Percentiles rank a stretch among this genome's conserved stretches.
Evolutionary conservation across 2,888 invertebrate species (phyloP).

Genomic region (Pterostichus madidus): DNA sequence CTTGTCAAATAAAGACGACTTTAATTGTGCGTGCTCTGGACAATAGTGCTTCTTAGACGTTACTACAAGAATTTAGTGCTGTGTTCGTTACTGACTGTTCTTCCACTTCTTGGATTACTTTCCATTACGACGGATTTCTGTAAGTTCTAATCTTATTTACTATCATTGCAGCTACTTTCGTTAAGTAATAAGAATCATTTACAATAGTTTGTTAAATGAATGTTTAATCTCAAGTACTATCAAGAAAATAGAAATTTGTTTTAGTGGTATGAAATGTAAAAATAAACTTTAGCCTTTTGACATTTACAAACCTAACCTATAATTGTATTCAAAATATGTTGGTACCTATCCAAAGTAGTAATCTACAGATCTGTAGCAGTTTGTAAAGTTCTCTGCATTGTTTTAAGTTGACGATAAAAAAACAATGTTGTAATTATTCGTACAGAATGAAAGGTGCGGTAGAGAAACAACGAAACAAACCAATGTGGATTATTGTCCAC

Average conservation of each 20-base stretch:
- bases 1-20: constrained; percentile 24
- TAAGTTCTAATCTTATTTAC: neutral
- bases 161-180: neutral
- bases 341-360: neutral
- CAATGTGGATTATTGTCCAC: constrained; percentile 50
- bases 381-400: neutral
- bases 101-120: constrained; percentile 35
- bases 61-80: constrained; percentile 26
- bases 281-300: too few species aligned
- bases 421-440: constrained; percentile 16
- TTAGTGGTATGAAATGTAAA: too few species aligned
- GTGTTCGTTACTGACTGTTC: constrained; percentile 4
- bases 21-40: constrained; percentile 21
- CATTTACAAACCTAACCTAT: too few species aligned
- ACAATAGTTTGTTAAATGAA: too few species aligned
- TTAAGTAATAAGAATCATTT: too few species aligned
- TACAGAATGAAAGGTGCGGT: neutral
- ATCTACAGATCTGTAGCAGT: neutral
- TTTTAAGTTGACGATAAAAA: neutral
- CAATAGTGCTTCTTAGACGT: neutral
- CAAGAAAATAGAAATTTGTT: too few species aligned
- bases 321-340: neutral
- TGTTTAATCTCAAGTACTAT: too few species aligned
- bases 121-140: neutral
- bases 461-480: constrained; percentile 42